Conservation (phyloP, 2,888 invertebrate species). For the Acanthopleura granulata region DNA sequence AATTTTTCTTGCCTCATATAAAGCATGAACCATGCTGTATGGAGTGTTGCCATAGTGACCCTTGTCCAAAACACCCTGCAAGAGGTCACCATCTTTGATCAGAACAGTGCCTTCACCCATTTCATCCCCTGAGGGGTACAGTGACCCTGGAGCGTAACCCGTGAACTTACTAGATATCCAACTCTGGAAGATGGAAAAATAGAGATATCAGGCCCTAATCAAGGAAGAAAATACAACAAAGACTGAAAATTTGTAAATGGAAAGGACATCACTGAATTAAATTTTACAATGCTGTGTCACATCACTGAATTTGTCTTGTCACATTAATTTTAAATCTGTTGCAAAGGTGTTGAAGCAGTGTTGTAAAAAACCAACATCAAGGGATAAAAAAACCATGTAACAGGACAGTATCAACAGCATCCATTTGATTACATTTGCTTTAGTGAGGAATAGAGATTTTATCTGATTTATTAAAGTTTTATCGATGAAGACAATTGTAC, state of each 20-base stretch:
- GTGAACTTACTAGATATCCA: constrained; percentile 9
- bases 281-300: too few species aligned
- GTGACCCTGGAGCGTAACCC: neutral
- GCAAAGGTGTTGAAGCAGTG: too few species aligned
- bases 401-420: too few species aligned
- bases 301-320: too few species aligned
- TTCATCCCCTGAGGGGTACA: constrained; percentile 31
- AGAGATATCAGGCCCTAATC: neutral
- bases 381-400: too few species aligned
- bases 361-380: too few species aligned
- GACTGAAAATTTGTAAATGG: neutral
- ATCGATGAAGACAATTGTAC: too few species aligned
- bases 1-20: constrained; percentile 80
- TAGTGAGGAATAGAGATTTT: too few species aligned
- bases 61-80: constrained; percentile 95
- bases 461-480: too few species aligned
- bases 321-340: too few species aligned
- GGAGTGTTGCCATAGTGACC: constrained; percentile 96
- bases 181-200: neutral
- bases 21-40: constrained; percentile 93
- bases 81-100: constrained; percentile 87
- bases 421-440: too few species aligned
- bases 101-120: constrained; percentile 95
- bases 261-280: neutral
- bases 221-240: neutral